Base-by-base conservation (phyloP, 2,113 vertebrate genomes). In the Sigmodon hispidus region DNA sequence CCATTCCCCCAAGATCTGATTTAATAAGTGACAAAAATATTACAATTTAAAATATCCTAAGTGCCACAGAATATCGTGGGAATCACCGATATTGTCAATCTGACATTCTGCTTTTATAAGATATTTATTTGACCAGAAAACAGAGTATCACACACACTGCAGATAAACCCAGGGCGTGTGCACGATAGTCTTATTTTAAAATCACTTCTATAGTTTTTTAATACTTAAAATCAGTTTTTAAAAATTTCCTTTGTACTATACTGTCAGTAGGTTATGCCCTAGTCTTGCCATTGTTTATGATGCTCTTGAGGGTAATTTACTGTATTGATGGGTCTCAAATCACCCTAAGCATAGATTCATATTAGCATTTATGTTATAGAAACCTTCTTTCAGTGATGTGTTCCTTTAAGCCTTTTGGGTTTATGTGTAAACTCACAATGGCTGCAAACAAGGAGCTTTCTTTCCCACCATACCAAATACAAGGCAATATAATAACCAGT, bases 271-370 rank as follows among this genome's bases (percentile, higher is more conserved):
- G 80, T 84, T 73, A 96, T 83, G 87, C 86, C 24, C 73, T 63
- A 92, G 92, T 92, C 88, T 93, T 87, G 57, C 67, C 67, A 84
- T 63, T 93, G 94, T 80, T 90, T 83, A 95, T 65, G 65, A 94
- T 57, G 76, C 43, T 92, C 89, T 45, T 70, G 76, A 86, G 80
- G 59, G 63, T 96, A 84, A 95, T 87, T 94, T 90, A 90, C 80
- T 77, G 48, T 69, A n/a, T 21, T 79, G 75, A 95, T 94, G 75
- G 83, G 72, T 75, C 76, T 97, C 65, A 96, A 94, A 96, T 90
- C 52, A 72, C 75, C 75, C 7, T 22, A 69, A 77, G 90, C 63
- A 26, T 57, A 96, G 55, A 12, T 88, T 94, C 89, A 61, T 93
- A 93, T 29, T 93, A 85, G 72, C 79, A 85, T 83, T 84, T 96